Evolutionary conservation across 2,113 vertebrate genomes (phyloP).

Genomic region (Crypturellus undulatus): DNA sequence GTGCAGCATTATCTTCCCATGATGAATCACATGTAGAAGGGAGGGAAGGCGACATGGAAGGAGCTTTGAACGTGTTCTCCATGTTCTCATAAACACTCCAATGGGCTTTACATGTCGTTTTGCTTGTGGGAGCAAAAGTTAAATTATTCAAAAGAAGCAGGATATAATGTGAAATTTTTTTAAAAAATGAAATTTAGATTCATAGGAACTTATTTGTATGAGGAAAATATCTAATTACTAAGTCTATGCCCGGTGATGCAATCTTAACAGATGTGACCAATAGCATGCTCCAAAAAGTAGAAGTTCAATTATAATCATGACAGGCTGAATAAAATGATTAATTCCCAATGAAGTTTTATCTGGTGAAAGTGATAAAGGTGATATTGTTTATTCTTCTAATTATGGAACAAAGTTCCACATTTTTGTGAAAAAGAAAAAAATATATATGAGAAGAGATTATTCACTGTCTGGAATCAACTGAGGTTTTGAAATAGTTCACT

Average conservation of each 20-base stretch:
- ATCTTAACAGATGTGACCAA: not conserved
- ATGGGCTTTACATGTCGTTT: not conserved
- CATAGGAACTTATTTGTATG: not conserved
- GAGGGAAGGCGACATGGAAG: not conserved
- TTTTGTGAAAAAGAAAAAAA: not conserved
- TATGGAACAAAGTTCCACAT: not conserved
- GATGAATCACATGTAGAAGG: not conserved
- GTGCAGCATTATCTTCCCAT: not conserved
- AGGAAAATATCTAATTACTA: not conserved
- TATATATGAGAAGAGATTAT: not conserved
- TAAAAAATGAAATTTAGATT: not conserved
- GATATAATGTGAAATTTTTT: not conserved
- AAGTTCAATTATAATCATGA: not conserved
- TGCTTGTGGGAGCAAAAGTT: not conserved
- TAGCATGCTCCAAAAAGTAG: not conserved
- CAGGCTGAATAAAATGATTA: not conserved
- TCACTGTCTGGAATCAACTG: not conserved
- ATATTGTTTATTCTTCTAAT: not conserved
- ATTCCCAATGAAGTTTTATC: not conserved
- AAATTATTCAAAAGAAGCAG: not conserved
- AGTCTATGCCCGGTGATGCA: not conserved
- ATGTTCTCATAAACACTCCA: not conserved
- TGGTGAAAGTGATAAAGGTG: not conserved
- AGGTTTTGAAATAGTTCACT: not conserved
- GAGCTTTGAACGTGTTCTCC: not conserved